These are phyloP conservation scores for Crypturellus tataupa DNA, from an alignment of 2,797 vertebrate species.

Conservation along the genomic window DNA sequence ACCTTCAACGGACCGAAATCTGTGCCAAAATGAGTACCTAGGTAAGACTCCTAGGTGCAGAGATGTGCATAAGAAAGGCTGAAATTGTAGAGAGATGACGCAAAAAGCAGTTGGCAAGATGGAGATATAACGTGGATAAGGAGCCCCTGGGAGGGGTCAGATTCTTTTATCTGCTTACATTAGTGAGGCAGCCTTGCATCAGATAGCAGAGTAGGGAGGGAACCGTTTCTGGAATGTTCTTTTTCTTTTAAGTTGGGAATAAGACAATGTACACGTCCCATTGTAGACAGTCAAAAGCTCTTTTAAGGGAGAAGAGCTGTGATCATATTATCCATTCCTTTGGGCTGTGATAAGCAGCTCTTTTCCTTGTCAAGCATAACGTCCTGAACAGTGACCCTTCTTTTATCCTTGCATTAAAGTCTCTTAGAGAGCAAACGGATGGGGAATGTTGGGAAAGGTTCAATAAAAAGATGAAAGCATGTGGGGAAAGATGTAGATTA, in stretches of 20 bases:
- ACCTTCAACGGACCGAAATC: background rate
- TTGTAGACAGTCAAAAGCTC: background rate
- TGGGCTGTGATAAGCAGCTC: background rate
- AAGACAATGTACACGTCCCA: background rate
- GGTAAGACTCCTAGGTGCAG: background rate
- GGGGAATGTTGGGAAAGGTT: background rate
- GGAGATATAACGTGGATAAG: background rate
- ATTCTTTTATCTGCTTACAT: background rate
- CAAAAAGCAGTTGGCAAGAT: background rate
- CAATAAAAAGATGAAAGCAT: background rate
- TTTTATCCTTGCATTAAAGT: background rate
- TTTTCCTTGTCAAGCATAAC: background rate
- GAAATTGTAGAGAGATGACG: background rate
- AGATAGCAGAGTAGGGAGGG: background rate
- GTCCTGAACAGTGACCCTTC: background rate
- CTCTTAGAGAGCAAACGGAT: background rate
- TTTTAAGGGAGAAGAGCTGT: background rate
- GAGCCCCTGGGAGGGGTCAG: background rate
- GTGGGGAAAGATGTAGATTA: background rate
- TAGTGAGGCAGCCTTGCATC: background rate
- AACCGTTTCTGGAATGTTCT: background rate
- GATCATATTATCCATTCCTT: background rate
- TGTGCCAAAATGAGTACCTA: background rate
- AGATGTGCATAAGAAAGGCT: background rate
- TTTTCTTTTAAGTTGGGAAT: background rate